These are phyloP conservation scores for Hephaestus fuliginosus DNA, from an alignment of 2,797 vertebrate genomes.

Conservation along the genomic window DNA sequence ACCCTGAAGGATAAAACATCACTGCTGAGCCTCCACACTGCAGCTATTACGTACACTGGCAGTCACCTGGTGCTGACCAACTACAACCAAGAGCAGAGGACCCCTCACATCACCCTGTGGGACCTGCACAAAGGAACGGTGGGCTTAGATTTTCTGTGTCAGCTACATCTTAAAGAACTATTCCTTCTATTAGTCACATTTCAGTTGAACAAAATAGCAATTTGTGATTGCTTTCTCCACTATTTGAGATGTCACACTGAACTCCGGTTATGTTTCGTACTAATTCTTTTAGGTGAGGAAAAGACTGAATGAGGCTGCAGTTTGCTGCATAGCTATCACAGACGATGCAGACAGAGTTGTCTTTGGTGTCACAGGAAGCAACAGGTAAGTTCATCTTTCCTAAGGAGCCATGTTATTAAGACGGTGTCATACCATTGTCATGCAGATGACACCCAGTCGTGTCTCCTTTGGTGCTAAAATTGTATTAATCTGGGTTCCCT, in stretches of 20 bases:
- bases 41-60: slow-evolving; percentile 68
- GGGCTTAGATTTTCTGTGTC: not conserved
- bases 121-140: slow-evolving; percentile 68
- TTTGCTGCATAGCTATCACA: slow-evolving; percentile 77
- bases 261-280: not conserved
- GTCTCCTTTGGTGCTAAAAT: not conserved
- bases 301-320: slow-evolving; percentile 70
- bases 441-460: not conserved
- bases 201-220: not conserved
- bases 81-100: slow-evolving; percentile 72
- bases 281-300: slow-evolving; percentile 70
- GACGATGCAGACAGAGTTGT: slow-evolving; percentile 62
- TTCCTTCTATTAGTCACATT: not conserved
- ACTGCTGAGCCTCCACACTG: slow-evolving; percentile 72
- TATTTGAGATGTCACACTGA: not conserved
- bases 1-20: slow-evolving; percentile 75
- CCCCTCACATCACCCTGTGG: slow-evolving; percentile 71
- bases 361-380: slow-evolving; percentile 74
- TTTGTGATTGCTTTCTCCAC: not conserved
- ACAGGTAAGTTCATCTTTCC: slow-evolving; percentile 57
- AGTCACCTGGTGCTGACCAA: slow-evolving; percentile 74
- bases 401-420: not conserved
- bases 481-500: not conserved
- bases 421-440: not conserved
- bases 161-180: not conserved